phyloP scores from a whole-genome alignment of 2,797 vertebrate species.

The Pyrocephalus nanus region DNA sequence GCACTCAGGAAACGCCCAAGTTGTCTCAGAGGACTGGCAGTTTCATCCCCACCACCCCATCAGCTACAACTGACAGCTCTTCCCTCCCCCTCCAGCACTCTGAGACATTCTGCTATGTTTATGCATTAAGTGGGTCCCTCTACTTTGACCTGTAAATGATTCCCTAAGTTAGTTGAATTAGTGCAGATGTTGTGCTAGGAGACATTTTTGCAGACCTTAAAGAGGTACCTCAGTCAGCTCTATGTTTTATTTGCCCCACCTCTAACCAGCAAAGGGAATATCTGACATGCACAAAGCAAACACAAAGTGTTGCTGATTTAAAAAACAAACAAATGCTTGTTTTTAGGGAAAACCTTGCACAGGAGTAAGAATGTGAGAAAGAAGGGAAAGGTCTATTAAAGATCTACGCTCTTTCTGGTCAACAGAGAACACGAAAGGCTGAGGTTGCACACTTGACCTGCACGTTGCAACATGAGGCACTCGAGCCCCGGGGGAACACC shows the following conservation, averaged over 20 bases:
- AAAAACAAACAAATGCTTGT: background rate
- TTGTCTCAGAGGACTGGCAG: background rate
- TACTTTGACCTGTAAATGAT: background rate
- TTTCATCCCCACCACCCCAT: background rate
- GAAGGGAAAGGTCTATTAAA: background rate
- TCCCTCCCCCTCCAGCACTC: background rate
- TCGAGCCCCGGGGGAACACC: background rate
- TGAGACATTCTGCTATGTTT: background rate
- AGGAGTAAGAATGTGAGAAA: background rate
- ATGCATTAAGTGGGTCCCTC: background rate
- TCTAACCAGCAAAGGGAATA: background rate
- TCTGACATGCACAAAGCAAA: background rate
- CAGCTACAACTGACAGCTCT: background rate
- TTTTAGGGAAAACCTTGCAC: background rate
- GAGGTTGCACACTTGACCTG: background rate
- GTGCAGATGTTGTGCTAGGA: background rate
- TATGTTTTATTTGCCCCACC: background rate
- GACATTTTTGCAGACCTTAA: background rate
- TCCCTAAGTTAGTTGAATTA: background rate
- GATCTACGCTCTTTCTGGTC: fast-evolving
- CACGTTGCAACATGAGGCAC: fast-evolving
- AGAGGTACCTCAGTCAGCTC: background rate
- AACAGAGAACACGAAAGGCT: background rate
- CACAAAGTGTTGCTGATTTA: background rate
- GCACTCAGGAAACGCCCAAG: background rate